Evolutionary conservation across 92 coral and sea anemone species (phyloP).

Genomic region (Paragorgia papillata): DNA sequence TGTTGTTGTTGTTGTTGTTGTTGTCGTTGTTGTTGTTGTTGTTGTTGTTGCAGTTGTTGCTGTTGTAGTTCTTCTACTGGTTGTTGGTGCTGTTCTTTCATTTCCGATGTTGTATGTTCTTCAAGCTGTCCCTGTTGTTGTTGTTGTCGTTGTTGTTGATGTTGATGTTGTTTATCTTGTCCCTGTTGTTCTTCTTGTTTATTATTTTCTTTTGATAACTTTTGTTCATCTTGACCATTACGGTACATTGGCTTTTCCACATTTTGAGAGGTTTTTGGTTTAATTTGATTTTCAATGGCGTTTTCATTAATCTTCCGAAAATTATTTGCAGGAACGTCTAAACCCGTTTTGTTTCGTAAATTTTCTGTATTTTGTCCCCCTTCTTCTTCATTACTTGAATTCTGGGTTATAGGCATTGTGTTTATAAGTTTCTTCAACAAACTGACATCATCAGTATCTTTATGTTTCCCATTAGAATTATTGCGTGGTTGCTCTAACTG

Average conservation of each 20-base stretch:
- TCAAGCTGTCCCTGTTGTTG: conserved; percentile 4
- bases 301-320: background rate
- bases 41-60: background rate
- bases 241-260: background rate
- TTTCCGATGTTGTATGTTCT: background rate
- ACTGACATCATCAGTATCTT: background rate
- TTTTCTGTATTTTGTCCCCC: background rate
- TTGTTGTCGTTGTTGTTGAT: background rate
- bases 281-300: background rate
- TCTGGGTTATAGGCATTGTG: conserved; percentile 2
- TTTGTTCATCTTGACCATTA: background rate
- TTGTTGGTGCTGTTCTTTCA: too few relatives aligned
- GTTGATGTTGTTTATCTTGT: background rate
- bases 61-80: background rate
- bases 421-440: background rate
- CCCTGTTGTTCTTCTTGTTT: background rate
- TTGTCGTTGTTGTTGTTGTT: background rate
- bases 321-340: background rate
- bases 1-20: conserved; percentile 3
- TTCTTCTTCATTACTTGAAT: background rate
- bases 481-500: conserved; percentile 16
- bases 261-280: background rate
- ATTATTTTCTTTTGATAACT: background rate
- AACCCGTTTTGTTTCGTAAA: background rate
- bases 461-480: background rate